phyloP scores from a whole-genome alignment of 2,888 invertebrate species.

The Gastracanthus pulcherrimus region DNA sequence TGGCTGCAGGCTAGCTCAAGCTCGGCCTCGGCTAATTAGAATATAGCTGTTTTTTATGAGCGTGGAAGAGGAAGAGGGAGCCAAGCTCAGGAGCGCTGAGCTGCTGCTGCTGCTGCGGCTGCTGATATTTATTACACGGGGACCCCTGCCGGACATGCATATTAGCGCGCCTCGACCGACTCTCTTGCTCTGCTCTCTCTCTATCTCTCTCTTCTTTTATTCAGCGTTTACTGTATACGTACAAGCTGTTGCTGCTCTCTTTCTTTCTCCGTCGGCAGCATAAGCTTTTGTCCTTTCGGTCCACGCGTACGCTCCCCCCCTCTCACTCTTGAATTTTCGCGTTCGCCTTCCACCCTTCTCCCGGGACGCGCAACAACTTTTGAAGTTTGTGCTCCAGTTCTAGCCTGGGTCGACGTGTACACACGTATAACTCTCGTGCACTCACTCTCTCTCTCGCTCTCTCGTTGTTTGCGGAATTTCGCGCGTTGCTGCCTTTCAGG shows the following conservation, averaged over 20 bases:
- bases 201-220: conserved; percentile 8
- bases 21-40: conserved; percentile 73
- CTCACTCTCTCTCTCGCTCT: neutral
- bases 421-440: neutral
- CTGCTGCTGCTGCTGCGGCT: conserved; percentile 8
- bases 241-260: neutral
- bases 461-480: neutral
- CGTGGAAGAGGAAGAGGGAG: conserved; percentile 77
- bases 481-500: no score
- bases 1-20: conserved; percentile 65
- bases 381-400: conserved; percentile 31
- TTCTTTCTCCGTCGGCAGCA: no score
- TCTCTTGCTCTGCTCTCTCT: conserved; percentile 53
- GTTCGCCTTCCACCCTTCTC: no score
- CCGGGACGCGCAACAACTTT: neutral
- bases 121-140: conserved; percentile 73
- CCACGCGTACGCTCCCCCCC: neutral
- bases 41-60: conserved; percentile 78
- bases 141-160: conserved; percentile 76
- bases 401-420: neutral
- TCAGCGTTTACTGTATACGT: no score
- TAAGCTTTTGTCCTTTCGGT: neutral
- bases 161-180: conserved; percentile 65
- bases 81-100: conserved; percentile 57
- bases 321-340: neutral